phyloP scores from a whole-genome alignment of 1,140 invertebrate genomes.

The Oreohelix idahoensis region DNA sequence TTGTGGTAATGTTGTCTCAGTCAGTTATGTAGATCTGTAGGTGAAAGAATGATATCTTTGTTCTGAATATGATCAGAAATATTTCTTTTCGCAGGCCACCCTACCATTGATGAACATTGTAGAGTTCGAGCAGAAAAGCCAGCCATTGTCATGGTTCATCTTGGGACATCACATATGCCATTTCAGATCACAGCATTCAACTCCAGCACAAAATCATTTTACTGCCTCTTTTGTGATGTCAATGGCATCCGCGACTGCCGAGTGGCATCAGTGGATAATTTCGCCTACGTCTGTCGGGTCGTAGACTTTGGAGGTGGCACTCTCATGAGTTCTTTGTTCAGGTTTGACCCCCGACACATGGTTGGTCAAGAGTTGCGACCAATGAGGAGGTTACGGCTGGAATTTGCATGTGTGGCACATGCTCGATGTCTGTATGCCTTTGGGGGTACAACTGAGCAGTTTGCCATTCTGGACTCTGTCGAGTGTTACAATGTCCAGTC shows the following conservation, averaged over 20 bases:
- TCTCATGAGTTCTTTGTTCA: slow-evolving; percentile 67
- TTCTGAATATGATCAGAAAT: neutral
- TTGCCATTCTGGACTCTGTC: slow-evolving; percentile 86
- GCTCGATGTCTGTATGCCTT: slow-evolving; percentile 89
- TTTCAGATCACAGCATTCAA: slow-evolving; percentile 71
- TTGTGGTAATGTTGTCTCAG: no score
- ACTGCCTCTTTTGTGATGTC: slow-evolving; percentile 66
- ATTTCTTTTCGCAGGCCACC: slow-evolving; percentile 56
- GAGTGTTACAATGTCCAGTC: slow-evolving; percentile 87
- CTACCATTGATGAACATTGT: slow-evolving; percentile 59
- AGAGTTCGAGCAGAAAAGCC: slow-evolving; percentile 57
- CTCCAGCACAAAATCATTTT: slow-evolving; percentile 60
- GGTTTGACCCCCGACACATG: slow-evolving; percentile 71
- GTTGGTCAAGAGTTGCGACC: slow-evolving; percentile 66
- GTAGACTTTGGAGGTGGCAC: slow-evolving; percentile 71
- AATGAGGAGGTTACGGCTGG: slow-evolving; percentile 65
- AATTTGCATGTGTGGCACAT: slow-evolving; percentile 76
- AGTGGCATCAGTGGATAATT: slow-evolving; percentile 67
- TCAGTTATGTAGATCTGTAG: no score
- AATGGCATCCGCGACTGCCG: slow-evolving; percentile 69
- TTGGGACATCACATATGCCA: slow-evolving; percentile 67
- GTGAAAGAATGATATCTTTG: no score
- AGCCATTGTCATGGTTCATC: slow-evolving; percentile 66
- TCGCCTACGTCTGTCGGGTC: slow-evolving; percentile 69
- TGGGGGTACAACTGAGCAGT: slow-evolving; percentile 93